Conservation (phyloP, 2,888 invertebrate species). For the Tachina fera region DNA sequence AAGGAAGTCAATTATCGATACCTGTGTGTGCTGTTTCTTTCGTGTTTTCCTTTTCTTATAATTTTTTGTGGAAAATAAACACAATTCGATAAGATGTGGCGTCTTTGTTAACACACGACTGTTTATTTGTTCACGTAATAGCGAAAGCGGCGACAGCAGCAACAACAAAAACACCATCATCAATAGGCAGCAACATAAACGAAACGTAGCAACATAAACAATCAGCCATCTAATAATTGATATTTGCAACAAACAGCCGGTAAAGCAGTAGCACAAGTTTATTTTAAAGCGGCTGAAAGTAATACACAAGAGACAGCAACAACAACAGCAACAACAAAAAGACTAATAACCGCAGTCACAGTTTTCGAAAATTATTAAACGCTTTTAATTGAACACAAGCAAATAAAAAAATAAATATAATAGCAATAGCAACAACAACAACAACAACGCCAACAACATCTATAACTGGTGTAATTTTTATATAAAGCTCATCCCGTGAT, state of each 20-base stretch:
- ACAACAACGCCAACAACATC: not conserved
- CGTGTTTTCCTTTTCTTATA: constrained; percentile 1
- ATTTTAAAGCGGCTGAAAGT: constrained; percentile 46
- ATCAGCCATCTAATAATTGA: constrained; percentile 48
- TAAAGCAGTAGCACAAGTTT: constrained; percentile 67
- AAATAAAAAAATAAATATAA: constrained; percentile 51
- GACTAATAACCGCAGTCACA: constrained; percentile 78
- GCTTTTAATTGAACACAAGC: constrained; percentile 34
- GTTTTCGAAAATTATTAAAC: constrained; percentile 57
- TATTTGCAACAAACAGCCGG: constrained; percentile 52
- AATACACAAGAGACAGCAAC: constrained; percentile 47
- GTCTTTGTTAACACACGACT: constrained; percentile 64
- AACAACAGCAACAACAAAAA: constrained; percentile 71
- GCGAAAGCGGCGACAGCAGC: constrained; percentile 47
- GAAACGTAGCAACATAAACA: constrained; percentile 70
- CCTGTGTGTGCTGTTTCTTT: constrained; percentile 56
- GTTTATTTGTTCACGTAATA: constrained; percentile 65
- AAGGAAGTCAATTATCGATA: constrained; percentile 70
- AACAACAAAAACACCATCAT: constrained; percentile 59
- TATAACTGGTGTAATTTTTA: constrained; percentile 61
- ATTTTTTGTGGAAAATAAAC: constrained; percentile 45
- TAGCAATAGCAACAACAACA: constrained; percentile 21
- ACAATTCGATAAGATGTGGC: constrained; percentile 69
- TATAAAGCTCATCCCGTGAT: constrained; percentile 77
- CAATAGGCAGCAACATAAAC: constrained; percentile 66